A percentile compares a stretch with the other conserved stretches of the same genome.
phyloP scores from a whole-genome alignment of 2,888 invertebrate genomes.

The Rugalucina vietnamica region DNA sequence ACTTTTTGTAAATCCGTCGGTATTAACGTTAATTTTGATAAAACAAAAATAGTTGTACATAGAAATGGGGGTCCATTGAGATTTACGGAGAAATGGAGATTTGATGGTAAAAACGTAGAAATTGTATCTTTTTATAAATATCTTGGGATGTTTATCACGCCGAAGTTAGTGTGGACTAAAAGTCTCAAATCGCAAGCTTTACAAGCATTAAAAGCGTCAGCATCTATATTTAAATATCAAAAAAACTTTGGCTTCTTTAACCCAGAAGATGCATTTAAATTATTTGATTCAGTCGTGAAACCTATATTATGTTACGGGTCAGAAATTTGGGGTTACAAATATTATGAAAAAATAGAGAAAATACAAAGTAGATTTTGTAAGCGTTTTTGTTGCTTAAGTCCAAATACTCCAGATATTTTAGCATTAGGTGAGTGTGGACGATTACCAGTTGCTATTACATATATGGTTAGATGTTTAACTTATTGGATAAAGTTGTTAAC shows the following conservation, averaged over 20 bases:
- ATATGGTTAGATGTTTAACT: not conserved
- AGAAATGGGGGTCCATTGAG: conserved; percentile 6
- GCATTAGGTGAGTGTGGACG: not conserved
- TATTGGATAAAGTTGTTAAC: not conserved
- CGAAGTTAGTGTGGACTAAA: not conserved
- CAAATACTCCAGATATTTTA: not conserved
- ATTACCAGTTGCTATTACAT: not conserved
- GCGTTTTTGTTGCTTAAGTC: not conserved
- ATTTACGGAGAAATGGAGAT: not conserved
- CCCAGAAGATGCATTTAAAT: not conserved
- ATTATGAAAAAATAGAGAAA: not conserved
- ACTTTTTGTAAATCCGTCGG: too few relatives aligned
- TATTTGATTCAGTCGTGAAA: conserved; percentile 3
- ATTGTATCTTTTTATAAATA: not conserved
- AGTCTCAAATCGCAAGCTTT: not conserved
- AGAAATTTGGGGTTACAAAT: conserved; percentile 2
- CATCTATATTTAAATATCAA: not conserved
- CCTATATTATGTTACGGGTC: not conserved
- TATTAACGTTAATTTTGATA: too few relatives aligned
- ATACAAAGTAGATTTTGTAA: not conserved
- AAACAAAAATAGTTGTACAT: conserved; percentile 4
- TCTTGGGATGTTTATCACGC: conserved; percentile 10
- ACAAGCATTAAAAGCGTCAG: not conserved
- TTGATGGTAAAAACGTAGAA: not conserved
- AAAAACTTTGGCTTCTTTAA: not conserved